Percentiles rank a stretch among this genome's conserved stretches.
Evolutionary conservation across 1,140 invertebrate genomes (phyloP).

Genomic region (Varroa destructor): DNA sequence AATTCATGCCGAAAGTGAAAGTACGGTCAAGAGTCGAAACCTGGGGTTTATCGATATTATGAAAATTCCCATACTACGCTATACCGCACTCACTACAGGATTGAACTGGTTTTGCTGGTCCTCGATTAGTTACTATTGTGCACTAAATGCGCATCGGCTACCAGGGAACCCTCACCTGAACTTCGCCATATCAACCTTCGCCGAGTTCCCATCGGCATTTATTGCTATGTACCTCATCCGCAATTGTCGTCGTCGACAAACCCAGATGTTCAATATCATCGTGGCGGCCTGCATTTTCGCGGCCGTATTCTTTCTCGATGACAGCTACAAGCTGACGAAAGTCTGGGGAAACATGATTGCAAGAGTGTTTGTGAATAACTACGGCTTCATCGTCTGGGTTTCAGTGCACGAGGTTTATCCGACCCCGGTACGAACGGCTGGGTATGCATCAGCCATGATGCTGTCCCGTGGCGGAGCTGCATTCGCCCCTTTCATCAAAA

Average conservation of each 20-base stretch:
- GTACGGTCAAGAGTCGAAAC: background rate
- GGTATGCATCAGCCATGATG: conserved; percentile 9
- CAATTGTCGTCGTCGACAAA: background rate
- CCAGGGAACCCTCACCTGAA: conserved; percentile 12
- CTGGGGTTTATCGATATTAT: conserved; percentile 3
- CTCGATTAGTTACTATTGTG: background rate
- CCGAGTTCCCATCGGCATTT: background rate
- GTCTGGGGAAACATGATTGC: conserved; percentile 22
- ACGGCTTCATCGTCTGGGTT: background rate
- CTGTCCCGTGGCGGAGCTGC: background rate
- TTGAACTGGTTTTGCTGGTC: background rate
- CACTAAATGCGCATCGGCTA: conserved; percentile 3
- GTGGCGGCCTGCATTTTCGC: background rate
- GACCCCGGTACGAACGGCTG: background rate
- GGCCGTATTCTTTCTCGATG: background rate
- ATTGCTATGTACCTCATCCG: conserved; percentile 10
- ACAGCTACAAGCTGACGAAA: background rate
- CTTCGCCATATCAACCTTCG: conserved; percentile 9
- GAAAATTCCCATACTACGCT: background rate
- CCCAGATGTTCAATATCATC: background rate
- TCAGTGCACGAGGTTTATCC: conserved; percentile 3
- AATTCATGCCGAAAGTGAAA: background rate
- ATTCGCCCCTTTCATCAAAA: conserved; percentile 11
- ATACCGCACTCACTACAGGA: background rate
- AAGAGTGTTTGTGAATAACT: background rate